Conservation (phyloP, 2,797 vertebrate species). For the Hafferia zeledoni region DNA sequence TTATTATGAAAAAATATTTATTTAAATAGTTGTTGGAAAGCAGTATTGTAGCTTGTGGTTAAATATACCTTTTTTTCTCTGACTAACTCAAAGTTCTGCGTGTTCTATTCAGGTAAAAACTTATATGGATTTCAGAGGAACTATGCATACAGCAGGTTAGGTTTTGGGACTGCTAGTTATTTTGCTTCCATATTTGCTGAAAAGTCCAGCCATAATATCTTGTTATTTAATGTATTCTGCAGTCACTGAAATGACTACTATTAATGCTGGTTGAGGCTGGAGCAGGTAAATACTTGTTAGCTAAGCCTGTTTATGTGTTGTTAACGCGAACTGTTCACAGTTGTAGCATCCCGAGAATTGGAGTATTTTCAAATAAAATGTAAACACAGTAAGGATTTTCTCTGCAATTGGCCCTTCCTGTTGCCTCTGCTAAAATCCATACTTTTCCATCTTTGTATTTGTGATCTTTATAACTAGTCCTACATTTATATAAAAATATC, state of each 20-base stretch:
- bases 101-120: neutral
- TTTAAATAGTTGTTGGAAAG: neutral
- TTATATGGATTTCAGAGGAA: neutral
- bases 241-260: neutral
- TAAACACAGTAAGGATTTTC: neutral
- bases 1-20: neutral
- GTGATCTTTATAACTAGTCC: neutral
- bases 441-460: neutral
- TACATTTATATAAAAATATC: neutral
- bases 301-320: neutral
- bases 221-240: neutral
- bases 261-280: neutral
- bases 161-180: neutral
- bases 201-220: neutral
- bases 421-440: neutral
- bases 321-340: neutral
- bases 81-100: neutral
- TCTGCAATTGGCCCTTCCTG: neutral
- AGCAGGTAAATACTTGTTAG: neutral
- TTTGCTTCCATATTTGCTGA: neutral
- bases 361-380: neutral
- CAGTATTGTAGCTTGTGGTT: neutral
- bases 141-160: neutral
- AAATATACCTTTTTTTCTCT: neutral
- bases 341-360: neutral